Evolutionary conservation across 2,888 invertebrate genomes (phyloP).

Genomic region (Microdon myrmicae): DNA sequence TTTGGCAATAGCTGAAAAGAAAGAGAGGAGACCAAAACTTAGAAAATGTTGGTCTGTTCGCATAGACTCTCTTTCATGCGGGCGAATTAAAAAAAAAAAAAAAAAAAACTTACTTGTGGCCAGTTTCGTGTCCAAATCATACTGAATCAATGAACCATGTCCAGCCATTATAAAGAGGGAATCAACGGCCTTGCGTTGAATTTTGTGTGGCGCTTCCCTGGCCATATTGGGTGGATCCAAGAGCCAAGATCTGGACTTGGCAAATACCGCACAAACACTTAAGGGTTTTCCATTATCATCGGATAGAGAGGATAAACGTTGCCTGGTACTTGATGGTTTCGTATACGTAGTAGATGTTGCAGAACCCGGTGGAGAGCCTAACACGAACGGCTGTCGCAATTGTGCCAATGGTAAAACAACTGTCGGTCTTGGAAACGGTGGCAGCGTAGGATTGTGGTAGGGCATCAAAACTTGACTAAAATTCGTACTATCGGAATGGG

Average conservation of each 20-base stretch:
- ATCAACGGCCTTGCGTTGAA: conserved; percentile 74
- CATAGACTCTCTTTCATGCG: background rate
- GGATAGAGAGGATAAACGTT: conserved; percentile 77
- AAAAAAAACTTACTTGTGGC: conserved; percentile 63
- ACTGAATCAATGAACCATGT: conserved; percentile 87
- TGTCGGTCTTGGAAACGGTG: conserved; percentile 89
- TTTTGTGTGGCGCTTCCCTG: conserved; percentile 65
- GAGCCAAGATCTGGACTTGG: conserved; percentile 80
- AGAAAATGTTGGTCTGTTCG: background rate
- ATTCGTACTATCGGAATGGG: conserved; percentile 65
- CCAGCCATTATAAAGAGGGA: conserved; percentile 92
- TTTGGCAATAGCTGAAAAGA: conserved; percentile 74
- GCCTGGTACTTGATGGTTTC: conserved; percentile 65
- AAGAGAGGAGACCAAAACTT: conserved; percentile 2
- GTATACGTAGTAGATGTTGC: conserved; percentile 53
- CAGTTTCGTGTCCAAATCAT: conserved; percentile 84
- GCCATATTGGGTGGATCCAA: conserved; percentile 67
- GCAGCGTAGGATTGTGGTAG: conserved; percentile 88
- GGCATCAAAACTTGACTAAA: conserved; percentile 69
- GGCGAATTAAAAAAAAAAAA: conserved; percentile 5
- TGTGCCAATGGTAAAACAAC: conserved; percentile 85
- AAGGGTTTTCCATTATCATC: conserved; percentile 77
- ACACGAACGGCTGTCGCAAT: conserved; percentile 75
- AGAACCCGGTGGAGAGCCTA: conserved; percentile 62
- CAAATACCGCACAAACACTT: conserved; percentile 82